Conservation (phyloP, 2,888 invertebrate genomes). For the Melanophora roralis region DNA sequence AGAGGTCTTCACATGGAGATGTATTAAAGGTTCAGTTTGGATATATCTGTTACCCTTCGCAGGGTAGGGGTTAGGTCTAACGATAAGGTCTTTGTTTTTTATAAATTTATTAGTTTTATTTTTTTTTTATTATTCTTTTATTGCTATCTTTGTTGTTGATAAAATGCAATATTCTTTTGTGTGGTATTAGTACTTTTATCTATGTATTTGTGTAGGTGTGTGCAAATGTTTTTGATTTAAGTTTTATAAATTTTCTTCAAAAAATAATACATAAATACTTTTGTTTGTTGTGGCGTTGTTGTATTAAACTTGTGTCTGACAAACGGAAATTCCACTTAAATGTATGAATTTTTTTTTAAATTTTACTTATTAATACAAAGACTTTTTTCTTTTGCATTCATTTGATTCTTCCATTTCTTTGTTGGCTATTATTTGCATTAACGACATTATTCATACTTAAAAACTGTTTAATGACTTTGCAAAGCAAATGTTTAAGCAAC, state of each 20-base stretch:
- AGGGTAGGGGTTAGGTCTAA: too few species aligned
- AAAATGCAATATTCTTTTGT: conserved; percentile 49
- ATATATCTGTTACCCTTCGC: too few species aligned
- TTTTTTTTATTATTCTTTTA: neutral
- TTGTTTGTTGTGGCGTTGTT: neutral
- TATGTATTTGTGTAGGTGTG: neutral
- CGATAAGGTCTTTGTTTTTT: neutral
- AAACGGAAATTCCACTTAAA: conserved; percentile 59
- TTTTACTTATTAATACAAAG: conserved; percentile 18
- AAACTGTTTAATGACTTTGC: neutral
- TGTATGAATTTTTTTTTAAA: neutral
- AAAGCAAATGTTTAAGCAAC: neutral
- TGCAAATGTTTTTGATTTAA: neutral
- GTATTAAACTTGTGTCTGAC: conserved; percentile 21
- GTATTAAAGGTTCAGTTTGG: too few species aligned
- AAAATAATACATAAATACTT: conserved; percentile 9
- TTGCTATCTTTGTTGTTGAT: conserved; percentile 9
- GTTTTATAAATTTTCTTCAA: conserved; percentile 36
- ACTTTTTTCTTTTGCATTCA: conserved; percentile 1
- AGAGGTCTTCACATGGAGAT: too few species aligned
- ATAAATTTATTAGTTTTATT: conserved; percentile 35
- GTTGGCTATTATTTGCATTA: conserved; percentile 7
- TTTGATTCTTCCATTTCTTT: conserved; percentile 7
- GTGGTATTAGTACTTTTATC: conserved; percentile 9
- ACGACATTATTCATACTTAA: neutral